Evolutionary conservation across 2,797 vertebrate species (phyloP).

Genomic region (Cygnus olor): DNA sequence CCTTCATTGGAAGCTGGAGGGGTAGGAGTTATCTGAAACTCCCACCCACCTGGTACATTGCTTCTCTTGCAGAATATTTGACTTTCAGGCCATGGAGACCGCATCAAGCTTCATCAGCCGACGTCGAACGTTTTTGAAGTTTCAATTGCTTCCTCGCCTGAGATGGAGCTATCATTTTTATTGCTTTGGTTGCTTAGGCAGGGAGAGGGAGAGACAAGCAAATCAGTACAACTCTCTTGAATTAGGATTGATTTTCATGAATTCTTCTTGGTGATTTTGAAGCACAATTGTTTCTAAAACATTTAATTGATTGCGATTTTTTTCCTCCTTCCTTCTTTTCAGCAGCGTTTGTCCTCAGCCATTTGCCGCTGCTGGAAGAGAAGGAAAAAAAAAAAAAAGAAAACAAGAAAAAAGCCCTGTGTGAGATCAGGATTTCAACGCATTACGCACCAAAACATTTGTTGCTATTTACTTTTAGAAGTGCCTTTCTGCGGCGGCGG

Average conservation of each 20-base stretch:
- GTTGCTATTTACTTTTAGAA: slow-evolving; percentile 78
- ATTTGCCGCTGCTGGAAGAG: slow-evolving; percentile 32
- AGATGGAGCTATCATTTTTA: slow-evolving; percentile 57
- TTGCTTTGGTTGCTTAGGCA: slow-evolving; percentile 57
- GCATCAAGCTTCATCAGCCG: slow-evolving; percentile 58
- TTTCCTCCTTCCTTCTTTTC: slow-evolving; percentile 3
- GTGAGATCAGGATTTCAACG: slow-evolving; percentile 68
- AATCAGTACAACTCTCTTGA: slow-evolving; percentile 50
- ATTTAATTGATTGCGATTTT: slow-evolving; percentile 46
- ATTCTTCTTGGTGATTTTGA: slow-evolving; percentile 59
- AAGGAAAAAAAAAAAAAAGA: not conserved
- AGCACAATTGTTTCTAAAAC: slow-evolving; percentile 64
- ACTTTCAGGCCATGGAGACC: slow-evolving; percentile 57
- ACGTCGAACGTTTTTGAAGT: slow-evolving; percentile 44
- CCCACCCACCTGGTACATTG: slow-evolving; percentile 43
- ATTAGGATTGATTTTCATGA: slow-evolving; percentile 57
- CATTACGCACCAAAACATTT: slow-evolving; percentile 72
- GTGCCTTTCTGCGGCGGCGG: slow-evolving; percentile 62
- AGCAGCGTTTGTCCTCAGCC: slow-evolving; percentile 54
- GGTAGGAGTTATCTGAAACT: slow-evolving; percentile 54
- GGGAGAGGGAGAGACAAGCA: slow-evolving; percentile 34
- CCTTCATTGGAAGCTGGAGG: slow-evolving; percentile 26
- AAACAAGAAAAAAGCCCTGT: slow-evolving; percentile 30
- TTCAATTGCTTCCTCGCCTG: slow-evolving; percentile 56
- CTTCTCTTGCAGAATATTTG: slow-evolving; percentile 64